These are phyloP conservation scores for Patella caerulea DNA, from an alignment of 2,888 invertebrate genomes.

Conservation along the genomic window DNA sequence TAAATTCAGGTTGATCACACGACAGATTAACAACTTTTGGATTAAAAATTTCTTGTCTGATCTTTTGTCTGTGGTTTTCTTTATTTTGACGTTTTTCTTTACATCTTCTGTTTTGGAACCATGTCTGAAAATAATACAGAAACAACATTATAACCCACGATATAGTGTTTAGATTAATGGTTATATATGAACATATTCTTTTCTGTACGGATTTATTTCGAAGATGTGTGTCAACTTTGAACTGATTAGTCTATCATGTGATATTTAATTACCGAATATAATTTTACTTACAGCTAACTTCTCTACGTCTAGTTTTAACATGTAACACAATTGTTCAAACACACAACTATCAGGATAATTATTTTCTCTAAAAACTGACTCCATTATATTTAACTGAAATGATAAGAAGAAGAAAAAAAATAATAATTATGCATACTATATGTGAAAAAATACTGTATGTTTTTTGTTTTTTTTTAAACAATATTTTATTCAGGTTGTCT, in stretches of 20 bases:
- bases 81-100: conserved; percentile 9
- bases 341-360: conserved; percentile 4
- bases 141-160: too few relatives aligned
- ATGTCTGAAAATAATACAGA: background rate
- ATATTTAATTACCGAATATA: too few relatives aligned
- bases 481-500: too few relatives aligned
- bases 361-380: background rate
- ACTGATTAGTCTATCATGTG: too few relatives aligned
- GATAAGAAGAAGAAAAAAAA: background rate
- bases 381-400: background rate
- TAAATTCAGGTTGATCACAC: too few relatives aligned
- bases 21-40: background rate
- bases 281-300: conserved; percentile 1
- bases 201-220: too few relatives aligned
- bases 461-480: too few relatives aligned
- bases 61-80: background rate
- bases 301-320: background rate
- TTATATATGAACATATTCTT: too few relatives aligned
- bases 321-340: background rate
- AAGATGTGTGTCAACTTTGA: too few relatives aligned
- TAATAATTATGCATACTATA: too few relatives aligned
- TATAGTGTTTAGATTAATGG: too few relatives aligned
- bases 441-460: too few relatives aligned
- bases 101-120: conserved; percentile 6
- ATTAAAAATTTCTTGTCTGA: background rate